A percentile compares a stretch with the other conserved stretches of the same genome.
Conservation (phyloP, 2,113 vertebrate species). For the Mormyrus lacerda region DNA sequence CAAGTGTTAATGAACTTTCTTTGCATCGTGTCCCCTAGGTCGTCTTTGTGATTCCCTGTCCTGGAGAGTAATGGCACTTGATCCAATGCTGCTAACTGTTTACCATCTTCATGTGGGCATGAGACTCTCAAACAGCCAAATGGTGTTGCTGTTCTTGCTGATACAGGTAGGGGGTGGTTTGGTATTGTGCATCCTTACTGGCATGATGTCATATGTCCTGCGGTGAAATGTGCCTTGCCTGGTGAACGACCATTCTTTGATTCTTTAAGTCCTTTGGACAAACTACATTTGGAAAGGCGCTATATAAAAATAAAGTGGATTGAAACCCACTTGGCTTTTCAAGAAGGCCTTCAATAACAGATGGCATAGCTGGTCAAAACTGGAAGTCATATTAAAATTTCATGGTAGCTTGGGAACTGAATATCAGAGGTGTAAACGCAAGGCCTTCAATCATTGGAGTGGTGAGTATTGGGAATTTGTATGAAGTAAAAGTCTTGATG, state of each 20-base stretch:
- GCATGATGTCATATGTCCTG: not conserved
- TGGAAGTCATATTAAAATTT: not conserved
- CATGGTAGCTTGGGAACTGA: not conserved
- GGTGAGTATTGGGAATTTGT: not conserved
- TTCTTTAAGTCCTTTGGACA: not conserved
- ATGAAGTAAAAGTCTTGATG: too few species aligned
- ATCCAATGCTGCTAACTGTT: not conserved
- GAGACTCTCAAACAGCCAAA: not conserved
- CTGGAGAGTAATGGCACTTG: not conserved
- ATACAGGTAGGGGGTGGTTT: not conserved
- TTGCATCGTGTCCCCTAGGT: constrained; percentile 48
- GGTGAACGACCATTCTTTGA: not conserved
- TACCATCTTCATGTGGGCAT: not conserved
- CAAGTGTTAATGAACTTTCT: constrained; percentile 57
- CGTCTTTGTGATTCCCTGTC: not conserved
- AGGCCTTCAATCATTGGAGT: not conserved
- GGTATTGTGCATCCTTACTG: not conserved
- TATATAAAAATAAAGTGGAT: not conserved
- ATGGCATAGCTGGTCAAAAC: not conserved
- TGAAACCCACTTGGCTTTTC: not conserved
- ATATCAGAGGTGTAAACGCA: not conserved
- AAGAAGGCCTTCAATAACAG: not conserved
- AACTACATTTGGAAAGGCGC: not conserved
- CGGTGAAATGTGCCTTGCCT: not conserved
- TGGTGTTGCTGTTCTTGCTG: not conserved